Base-by-base conservation (phyloP, 2,888 invertebrate genomes). In the Pyrgus malvae region DNA sequence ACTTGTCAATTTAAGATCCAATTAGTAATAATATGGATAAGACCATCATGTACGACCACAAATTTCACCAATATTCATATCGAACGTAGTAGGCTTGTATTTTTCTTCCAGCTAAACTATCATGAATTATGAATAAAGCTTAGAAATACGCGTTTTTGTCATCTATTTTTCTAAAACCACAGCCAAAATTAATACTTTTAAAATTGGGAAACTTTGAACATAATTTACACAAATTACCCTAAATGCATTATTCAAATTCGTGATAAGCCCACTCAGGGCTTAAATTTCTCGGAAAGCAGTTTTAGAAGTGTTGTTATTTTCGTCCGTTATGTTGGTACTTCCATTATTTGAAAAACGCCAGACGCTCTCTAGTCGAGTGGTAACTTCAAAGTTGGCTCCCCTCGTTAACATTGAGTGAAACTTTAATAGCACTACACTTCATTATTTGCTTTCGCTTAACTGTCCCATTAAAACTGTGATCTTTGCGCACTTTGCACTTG, bases 381-480 rank as follows among this genome's bases (percentile, higher is more conserved):
- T 23, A 35, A 44, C 42, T 53, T 53, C 51, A 53, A 53, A 53
- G 35, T 27, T 35, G 12, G 12, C 25, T 42, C 44, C 50, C 51
- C 44, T 45, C 44, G 35, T 44, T 44, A 53, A 19, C 44, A 14
- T 45, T 21, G 51, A 53, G 29, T 38, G 29, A 53, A 53, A 53
- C 37, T 53, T 44, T 53, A 53, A 53, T 53, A 45, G 51, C 51
- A 51, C 51, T 51, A 45, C 44, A 38, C 44, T 53, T 53, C 37
- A 35, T 42, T 42, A 51, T 51, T 51, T 44, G 19, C 51, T 45
- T 51, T 53, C 19, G 44, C 37, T 53, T 21, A 53, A 45, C 35
- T 19, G 35, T 44, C 44, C 37, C 14, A 17, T 38, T 53, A 53
- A 45, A 38, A 14, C 44, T 21, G 44, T 16, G 37, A 53, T 45